A percentile compares a stretch with the other conserved stretches of the same genome.
These are phyloP conservation scores for Reticulitermes lucifugus DNA, from an alignment of 2,888 invertebrate genomes.

Conservation along the genomic window DNA sequence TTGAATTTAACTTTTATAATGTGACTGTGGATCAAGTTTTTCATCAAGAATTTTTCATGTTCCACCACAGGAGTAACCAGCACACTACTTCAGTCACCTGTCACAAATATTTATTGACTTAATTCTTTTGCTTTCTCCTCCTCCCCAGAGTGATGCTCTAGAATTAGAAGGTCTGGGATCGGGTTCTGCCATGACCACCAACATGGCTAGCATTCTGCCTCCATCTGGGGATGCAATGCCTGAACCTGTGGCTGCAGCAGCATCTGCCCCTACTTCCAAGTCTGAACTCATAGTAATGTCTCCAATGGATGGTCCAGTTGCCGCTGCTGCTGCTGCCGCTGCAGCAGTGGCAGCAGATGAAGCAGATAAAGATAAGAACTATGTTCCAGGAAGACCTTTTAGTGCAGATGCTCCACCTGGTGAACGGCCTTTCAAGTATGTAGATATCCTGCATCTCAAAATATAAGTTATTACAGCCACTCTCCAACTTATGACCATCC, in stretches of 20 bases:
- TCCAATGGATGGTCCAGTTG: constrained; percentile 30
- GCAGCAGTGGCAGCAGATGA: constrained; percentile 54
- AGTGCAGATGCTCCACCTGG: constrained; percentile 37
- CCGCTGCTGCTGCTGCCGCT: constrained; percentile 32
- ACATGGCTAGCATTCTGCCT: constrained; percentile 59
- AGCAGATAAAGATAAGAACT: constrained; percentile 58
- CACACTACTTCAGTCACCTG: no score
- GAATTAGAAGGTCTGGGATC: constrained; percentile 47
- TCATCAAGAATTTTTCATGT: no score
- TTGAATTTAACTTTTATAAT: no score
- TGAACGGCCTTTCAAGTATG: constrained; percentile 44
- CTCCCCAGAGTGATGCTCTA: constrained; percentile 51
- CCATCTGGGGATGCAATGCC: neutral
- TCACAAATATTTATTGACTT: no score
- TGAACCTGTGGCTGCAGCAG: neutral
- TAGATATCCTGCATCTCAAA: neutral
- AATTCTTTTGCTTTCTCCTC: neutral
- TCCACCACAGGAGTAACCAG: no score
- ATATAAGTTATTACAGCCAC: no score
- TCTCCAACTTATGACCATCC: no score
- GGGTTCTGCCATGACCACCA: constrained; percentile 56
- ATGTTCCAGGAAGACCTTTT: constrained; percentile 49
- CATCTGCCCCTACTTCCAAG: neutral
- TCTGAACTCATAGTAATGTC: neutral
- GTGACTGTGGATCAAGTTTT: no score